These are phyloP conservation scores for Apotomis capreana DNA, from an alignment of 2,888 invertebrate genomes.

Conservation along the genomic window DNA sequence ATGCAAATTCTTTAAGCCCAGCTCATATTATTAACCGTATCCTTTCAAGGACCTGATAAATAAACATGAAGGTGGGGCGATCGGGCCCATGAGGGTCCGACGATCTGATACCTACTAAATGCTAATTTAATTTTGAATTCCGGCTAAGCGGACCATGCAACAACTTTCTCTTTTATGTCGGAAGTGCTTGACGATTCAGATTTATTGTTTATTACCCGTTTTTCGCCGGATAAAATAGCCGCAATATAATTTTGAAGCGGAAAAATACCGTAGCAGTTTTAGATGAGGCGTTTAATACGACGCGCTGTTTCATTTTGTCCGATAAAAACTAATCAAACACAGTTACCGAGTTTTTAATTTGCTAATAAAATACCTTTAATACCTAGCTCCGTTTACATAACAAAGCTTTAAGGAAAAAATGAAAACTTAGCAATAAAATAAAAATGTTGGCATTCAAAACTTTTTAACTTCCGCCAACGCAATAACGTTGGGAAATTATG, in stretches of 20 bases:
- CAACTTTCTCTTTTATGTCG: conserved; percentile 55
- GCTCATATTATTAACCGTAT: conserved; percentile 65
- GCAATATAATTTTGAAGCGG: background rate
- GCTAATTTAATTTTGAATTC: conserved; percentile 69
- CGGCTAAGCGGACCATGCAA: conserved; percentile 54
- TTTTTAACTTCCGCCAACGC: conserved; percentile 20
- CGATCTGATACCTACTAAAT: conserved; percentile 71
- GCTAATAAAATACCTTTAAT: conserved; percentile 4
- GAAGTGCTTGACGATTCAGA: conserved; percentile 37
- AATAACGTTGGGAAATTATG: conserved; percentile 50
- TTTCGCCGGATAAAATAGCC: conserved; percentile 12
- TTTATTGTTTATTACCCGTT: conserved; percentile 32
- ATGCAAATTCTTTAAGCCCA: conserved; percentile 71
- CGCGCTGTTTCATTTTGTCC: conserved; percentile 11
- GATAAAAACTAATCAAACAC: conserved; percentile 5
- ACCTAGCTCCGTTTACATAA: conserved; percentile 1
- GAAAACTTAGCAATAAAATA: conserved; percentile 9
- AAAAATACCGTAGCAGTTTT: conserved; percentile 8
- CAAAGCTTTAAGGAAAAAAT: conserved; percentile 11
- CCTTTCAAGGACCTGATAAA: conserved; percentile 74
- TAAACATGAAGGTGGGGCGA: conserved; percentile 70
- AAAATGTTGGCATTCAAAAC: conserved; percentile 11
- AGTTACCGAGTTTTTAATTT: conserved; percentile 1
- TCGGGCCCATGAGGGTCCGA: conserved; percentile 63
- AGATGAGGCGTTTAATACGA: conserved; percentile 2